These are phyloP conservation scores for Suricata suricatta DNA, from an alignment of 2,113 vertebrate genomes.

Conservation along the genomic window DNA sequence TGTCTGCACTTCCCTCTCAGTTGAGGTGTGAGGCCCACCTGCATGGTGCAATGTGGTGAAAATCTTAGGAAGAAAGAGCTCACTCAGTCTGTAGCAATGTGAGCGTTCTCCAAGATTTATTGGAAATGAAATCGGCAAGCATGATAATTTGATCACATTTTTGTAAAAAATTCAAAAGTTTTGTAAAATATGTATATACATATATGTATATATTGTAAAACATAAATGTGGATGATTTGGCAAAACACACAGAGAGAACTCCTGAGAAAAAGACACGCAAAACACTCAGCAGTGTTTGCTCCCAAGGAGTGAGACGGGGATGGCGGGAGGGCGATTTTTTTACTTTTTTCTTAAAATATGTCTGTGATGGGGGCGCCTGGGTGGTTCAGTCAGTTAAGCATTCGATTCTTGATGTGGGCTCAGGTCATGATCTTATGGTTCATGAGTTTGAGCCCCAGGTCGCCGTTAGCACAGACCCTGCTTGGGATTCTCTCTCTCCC, in stretches of 20 bases:
- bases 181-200: background rate
- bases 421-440: too few species aligned
- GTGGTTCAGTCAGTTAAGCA: too few species aligned
- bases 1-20: background rate
- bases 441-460: too few species aligned
- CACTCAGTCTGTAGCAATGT: background rate
- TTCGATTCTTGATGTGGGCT: too few species aligned
- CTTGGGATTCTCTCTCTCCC: too few species aligned
- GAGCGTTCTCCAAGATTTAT: background rate
- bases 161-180: background rate
- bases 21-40: rapidly evolving
- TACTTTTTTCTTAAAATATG: background rate
- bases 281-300: background rate
- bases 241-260: background rate
- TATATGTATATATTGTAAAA: background rate
- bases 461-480: too few species aligned
- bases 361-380: background rate
- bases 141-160: background rate
- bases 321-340: background rate
- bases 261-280: background rate
- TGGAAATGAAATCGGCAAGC: background rate
- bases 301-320: background rate
- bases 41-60: too few species aligned
- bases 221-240: background rate
- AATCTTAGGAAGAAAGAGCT: background rate